Evolutionary conservation across 1,140 invertebrate species (phyloP), one percentile per base, ranked within the genome.

Genomic region (Drosophila nannoptera): DNA sequence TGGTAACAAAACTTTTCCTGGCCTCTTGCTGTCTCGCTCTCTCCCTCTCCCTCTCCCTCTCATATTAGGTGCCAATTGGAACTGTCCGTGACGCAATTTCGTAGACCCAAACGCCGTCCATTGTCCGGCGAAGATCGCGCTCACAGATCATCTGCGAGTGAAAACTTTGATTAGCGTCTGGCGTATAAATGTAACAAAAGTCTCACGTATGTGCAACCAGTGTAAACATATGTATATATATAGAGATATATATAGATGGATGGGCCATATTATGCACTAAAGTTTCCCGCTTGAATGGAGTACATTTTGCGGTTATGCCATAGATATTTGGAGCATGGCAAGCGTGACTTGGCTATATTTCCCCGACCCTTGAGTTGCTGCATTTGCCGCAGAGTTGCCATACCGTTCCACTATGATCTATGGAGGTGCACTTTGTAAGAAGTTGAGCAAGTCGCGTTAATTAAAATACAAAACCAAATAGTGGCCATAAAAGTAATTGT

Each of bases 281-380:
- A 76, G 29, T 62, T 78, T 83, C 84, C 75, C 73, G 62, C 73
- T 38, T 72, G 52, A 82, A 82, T 69, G 66, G 46, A 48, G 7
- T 16, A 46, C 9, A 43, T 22, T 31, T 46, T 53, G 16, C 12
- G 40, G 63, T 72, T 72, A 72, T 72, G 52, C 38, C 69, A 62
- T 58, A 49, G 4, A 59, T 42, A 70, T 66, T 66, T 70, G 36
- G 62, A 66, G 62, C 49, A 73, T 7, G 67, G 64, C 62, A 49
- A 64, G 74, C 78, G 78, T 81, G 78, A 77, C 77, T 77, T 29
- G 46, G 42, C 69, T 62, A 73, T 65, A 75, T 75, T 54, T 22
- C 69, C 56, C 69, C 56, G 16, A 11, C 4, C 29, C 45, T 52
- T 42, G 42, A 22, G 14, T 11, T 56, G 60, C 43, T 63, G 67